Evolutionary conservation across 1,140 invertebrate species (phyloP).

Genomic region (Stegodyphus mimosarum): DNA sequence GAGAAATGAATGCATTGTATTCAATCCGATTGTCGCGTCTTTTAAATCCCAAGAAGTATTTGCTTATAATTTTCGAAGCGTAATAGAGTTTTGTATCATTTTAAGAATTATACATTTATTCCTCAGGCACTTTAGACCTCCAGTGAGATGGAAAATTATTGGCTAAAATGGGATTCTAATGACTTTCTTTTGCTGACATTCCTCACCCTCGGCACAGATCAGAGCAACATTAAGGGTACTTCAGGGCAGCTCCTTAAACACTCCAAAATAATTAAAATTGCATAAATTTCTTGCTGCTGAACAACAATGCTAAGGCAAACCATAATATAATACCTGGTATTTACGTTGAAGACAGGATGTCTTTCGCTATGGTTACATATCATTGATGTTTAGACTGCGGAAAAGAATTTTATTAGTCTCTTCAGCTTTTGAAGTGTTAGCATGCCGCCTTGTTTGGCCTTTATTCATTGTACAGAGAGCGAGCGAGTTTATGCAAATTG

Average conservation of each 20-base stretch:
- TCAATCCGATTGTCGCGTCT: too few relatives aligned
- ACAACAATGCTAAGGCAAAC: background rate
- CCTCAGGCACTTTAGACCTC: too few relatives aligned
- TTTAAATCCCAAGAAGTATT: too few relatives aligned
- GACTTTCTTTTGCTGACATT: background rate
- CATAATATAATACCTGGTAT: background rate
- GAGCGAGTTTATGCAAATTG: conserved; percentile 57
- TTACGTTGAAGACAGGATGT: background rate
- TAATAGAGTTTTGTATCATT: too few relatives aligned
- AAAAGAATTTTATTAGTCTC: conserved; percentile 59
- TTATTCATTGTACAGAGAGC: conserved; percentile 55
- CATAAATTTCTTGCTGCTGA: conserved; percentile 26
- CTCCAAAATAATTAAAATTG: conserved; percentile 39
- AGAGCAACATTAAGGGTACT: background rate
- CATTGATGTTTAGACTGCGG: conserved; percentile 34
- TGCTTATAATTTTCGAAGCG: too few relatives aligned
- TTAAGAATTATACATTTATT: too few relatives aligned
- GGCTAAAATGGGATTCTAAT: background rate
- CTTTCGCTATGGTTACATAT: conserved; percentile 35
- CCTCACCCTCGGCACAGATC: conserved; percentile 9
- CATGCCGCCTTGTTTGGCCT: conserved; percentile 48
- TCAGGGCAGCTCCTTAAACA: background rate
- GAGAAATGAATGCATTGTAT: too few relatives aligned
- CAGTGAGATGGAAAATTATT: background rate
- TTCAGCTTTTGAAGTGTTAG: conserved; percentile 39